Percentiles rank a stretch among this genome's conserved stretches.
Evolutionary conservation across 2,888 invertebrate species (phyloP).

Genomic region (Acrobasis suavella): DNA sequence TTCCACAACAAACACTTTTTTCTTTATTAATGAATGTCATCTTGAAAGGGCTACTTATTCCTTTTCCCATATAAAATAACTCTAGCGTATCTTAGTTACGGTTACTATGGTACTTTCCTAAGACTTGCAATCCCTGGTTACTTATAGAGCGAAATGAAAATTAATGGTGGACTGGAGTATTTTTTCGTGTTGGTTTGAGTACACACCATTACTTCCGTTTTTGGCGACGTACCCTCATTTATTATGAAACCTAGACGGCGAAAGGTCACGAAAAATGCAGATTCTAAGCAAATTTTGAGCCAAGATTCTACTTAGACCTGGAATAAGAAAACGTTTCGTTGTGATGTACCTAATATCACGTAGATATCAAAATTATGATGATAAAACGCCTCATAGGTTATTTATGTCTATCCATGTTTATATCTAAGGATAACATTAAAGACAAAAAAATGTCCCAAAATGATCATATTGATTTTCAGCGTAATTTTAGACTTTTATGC

Average conservation of each 20-base stretch:
- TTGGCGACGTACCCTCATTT: constrained; percentile 75
- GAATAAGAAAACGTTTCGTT: too few species aligned
- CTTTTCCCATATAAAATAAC: constrained; percentile 19
- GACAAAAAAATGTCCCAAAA: too few species aligned
- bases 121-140: constrained; percentile 67
- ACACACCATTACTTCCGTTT: constrained; percentile 78
- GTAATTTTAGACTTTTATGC: too few species aligned
- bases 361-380: too few species aligned
- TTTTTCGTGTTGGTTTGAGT: constrained; percentile 81
- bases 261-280: constrained; percentile 59
- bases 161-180: constrained; percentile 78
- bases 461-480: too few species aligned
- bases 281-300: constrained; percentile 45
- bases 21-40: too few species aligned
- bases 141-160: constrained; percentile 76
- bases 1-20: too few species aligned
- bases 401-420: too few species aligned
- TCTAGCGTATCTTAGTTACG: constrained; percentile 34
- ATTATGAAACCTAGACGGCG: constrained; percentile 69
- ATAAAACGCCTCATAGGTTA: too few species aligned
- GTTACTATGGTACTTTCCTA: constrained; percentile 45
- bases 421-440: too few species aligned
- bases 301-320: constrained; percentile 13
- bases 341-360: too few species aligned
- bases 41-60: neutral